Evolutionary conservation across 23 tunicate genomes (phyloP), one percentile per base, ranked within the genome.

Genomic region (Ascidia mentula): DNA sequence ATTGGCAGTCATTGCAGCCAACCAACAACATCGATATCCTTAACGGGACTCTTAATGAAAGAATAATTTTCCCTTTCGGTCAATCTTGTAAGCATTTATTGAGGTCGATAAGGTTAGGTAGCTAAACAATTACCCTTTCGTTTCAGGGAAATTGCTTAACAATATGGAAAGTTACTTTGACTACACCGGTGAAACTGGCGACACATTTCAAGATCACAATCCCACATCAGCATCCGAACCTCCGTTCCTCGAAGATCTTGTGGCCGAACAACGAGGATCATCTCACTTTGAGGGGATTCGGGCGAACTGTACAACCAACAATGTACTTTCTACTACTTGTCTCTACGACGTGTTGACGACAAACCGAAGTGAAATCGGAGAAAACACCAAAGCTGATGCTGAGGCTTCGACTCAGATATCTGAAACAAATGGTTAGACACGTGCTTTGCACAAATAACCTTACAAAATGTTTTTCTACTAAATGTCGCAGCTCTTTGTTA

Each of bases 161-260:
- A 28, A 53, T 28, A 36, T 30, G 2, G 74, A 70, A 6, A 70
- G 74, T 70, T 6, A 32, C 37, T 70, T 70, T 30, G 30, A 32
- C 74, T 70, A 70, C 74, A 7, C 38, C 3, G 74, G 74, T 33
- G 20, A 12, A 28, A 36, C 18, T 36, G 46, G 28, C 22, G 75
- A 71, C 75, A 79, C 90, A 0, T 86, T 34, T 46, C 75, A 35
- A 18, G 31, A 2, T 15, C 75, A 86, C 79, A 86, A 86, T 65
- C 90, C 90, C 36, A 31, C 80, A 24, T 37, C 71, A 32, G 53
- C 80, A 0, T 38, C 90, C 22, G 84, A 73, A 38, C 90, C 90
- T 8, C 90, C 84, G 34, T 86, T 86, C 38, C 45, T 86, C 24
- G 90, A 86, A 53, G 90, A 40, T 40, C 73, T 86, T 40, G 90